Percentiles rank a stretch among this genome's conserved stretches.
Conservation (phyloP, 2,113 vertebrate genomes). For the Heptranchias perlo region DNA sequence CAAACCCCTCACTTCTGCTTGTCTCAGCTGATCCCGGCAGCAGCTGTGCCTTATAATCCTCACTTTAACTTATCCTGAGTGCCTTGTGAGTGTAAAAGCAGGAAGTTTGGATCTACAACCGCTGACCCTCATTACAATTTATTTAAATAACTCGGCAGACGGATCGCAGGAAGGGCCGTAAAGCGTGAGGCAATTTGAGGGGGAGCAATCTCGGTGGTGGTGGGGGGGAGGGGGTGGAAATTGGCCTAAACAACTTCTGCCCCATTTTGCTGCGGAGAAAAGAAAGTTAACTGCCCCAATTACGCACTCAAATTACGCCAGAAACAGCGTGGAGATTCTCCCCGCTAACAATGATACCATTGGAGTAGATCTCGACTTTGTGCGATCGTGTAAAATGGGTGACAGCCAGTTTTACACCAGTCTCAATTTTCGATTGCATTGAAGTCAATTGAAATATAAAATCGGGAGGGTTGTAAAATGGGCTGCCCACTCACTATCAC, state of each 20-base stretch:
- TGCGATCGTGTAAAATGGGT: background rate
- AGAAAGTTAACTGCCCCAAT: background rate
- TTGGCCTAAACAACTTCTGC: too few species aligned
- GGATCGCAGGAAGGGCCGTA: background rate
- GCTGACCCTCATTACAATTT: background rate
- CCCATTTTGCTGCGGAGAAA: background rate
- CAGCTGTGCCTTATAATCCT: background rate
- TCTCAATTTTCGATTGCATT: too few species aligned
- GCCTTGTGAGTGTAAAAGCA: background rate
- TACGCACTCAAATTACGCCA: background rate
- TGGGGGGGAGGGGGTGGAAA: background rate
- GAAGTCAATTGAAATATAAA: background rate
- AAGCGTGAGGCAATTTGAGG: background rate
- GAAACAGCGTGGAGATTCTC: background rate
- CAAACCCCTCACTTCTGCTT: background rate
- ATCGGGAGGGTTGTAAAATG: background rate
- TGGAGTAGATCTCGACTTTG: background rate
- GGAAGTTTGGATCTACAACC: background rate
- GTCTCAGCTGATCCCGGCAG: background rate
- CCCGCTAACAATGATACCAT: background rate
- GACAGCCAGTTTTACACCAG: too few species aligned
- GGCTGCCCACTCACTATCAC: background rate
- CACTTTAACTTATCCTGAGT: background rate
- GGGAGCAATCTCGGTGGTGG: background rate
- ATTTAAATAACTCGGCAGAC: background rate